phyloP scores from a whole-genome alignment of 2,113 vertebrate species.

The Jaculus jaculus region DNA sequence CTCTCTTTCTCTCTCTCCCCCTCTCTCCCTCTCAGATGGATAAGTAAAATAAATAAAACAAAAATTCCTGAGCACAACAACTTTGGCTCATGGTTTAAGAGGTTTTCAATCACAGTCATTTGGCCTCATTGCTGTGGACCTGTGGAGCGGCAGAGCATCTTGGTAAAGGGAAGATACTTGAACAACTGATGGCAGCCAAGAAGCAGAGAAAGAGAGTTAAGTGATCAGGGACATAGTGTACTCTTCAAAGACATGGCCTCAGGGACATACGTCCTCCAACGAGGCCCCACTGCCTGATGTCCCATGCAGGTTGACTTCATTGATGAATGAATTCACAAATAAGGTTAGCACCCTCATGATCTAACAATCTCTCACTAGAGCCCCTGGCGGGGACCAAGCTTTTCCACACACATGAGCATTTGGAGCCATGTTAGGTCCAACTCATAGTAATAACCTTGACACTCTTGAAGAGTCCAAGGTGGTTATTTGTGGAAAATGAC shows the following conservation, averaged over 20 bases:
- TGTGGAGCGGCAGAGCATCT: neutral
- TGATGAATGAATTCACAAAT: neutral
- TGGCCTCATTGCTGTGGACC: neutral
- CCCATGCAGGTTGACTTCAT: neutral
- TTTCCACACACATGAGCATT: neutral
- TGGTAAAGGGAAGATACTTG: neutral
- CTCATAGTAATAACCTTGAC: neutral
- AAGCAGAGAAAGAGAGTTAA: neutral
- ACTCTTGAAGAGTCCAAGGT: neutral
- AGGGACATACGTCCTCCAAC: neutral
- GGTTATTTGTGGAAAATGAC: neutral
- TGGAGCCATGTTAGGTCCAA: neutral
- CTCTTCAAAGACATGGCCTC: neutral
- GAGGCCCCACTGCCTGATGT: neutral
- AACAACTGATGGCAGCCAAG: neutral
- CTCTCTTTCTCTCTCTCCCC: too few relatives aligned
- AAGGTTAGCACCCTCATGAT: neutral
- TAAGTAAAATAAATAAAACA: too few relatives aligned
- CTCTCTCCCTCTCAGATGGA: too few relatives aligned
- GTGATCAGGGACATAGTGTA: neutral
- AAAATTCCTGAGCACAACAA: neutral
- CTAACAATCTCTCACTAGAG: too few relatives aligned
- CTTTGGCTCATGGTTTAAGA: neutral
- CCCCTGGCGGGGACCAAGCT: neutral
- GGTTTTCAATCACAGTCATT: neutral